Evolutionary conservation across 2,113 vertebrate genomes (phyloP), one percentile per base, ranked within the genome.

Genomic region (Columbina picui): DNA sequence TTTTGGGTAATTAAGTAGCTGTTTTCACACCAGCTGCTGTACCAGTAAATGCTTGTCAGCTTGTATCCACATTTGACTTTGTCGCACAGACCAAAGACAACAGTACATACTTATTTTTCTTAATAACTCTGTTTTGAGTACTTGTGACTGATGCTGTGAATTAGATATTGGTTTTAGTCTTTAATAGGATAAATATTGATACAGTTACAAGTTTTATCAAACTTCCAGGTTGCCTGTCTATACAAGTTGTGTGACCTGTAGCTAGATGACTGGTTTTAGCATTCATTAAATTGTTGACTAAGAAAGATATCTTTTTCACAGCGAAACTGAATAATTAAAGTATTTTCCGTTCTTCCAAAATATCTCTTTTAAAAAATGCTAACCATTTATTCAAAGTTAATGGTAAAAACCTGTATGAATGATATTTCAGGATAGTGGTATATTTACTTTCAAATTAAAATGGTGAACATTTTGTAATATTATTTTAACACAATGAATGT

Each of bases 101-200:
- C 9, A 52, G 47, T 83, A 90, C 13, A 7, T 85, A 82, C 69
- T 94, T 90, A 57, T 86, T 39, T 80, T 81, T 73, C 68, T 79
- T 89, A 96, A 90, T 89, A 59, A 76, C 55, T 65, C 4, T 65
- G 39, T 84, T 92, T 60, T 96, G 83, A 73, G 59, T 65, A 55
- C 36, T 49, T 80, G 63, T 65, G 83, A 83, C 76, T 36, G 73
- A 8, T 80, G 36, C 18, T 86, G 63, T 56, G 55, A 88, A 67
- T 69, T 86, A 30, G 17, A 71, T 80, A 96, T 84, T 77, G 83
- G 93, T 96, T 83, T 87, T 56, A 65, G 29, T 65, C 59, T 89
- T 83, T 88, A 92, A 57, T 39, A 63, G 38, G 43, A n/a, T 86
- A 92, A 96, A 86, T 88, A 90, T 76, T 73, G 49, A 68, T 92